Conservation (phyloP, 2,888 invertebrate genomes). For the Drosophila limbata region DNA sequence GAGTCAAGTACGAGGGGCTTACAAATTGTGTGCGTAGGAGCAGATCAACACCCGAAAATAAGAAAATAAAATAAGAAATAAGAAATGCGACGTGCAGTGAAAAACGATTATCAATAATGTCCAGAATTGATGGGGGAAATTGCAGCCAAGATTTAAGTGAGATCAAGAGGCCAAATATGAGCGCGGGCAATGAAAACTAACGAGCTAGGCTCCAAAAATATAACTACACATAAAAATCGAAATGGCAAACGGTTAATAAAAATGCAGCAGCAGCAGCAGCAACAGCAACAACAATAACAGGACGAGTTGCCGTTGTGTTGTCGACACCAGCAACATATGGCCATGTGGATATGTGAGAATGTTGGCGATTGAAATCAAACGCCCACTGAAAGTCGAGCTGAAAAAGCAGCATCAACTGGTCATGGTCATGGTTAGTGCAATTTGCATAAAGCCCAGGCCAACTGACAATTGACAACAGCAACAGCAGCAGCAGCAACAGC, state of each 20-base stretch:
- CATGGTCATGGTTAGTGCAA: slow-evolving; percentile 60
- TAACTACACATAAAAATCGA: slow-evolving; percentile 80
- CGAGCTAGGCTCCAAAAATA: slow-evolving; percentile 71
- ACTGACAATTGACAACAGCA: slow-evolving; percentile 77
- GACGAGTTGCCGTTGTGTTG: slow-evolving; percentile 60
- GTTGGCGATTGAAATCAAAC: slow-evolving; percentile 82
- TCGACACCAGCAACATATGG: slow-evolving; percentile 62
- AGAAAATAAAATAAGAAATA: slow-evolving; percentile 14
- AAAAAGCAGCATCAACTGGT: slow-evolving; percentile 28
- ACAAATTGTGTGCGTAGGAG: slow-evolving; percentile 63
- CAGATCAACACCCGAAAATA: slow-evolving; percentile 61
- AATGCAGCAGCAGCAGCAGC: slow-evolving; percentile 10
- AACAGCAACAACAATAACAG: slow-evolving; percentile 15
- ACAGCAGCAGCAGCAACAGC: slow-evolving; percentile 47
- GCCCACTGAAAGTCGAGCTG: slow-evolving; percentile 76
- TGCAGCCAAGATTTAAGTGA: slow-evolving; percentile 13
- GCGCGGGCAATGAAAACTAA: slow-evolving; percentile 71
- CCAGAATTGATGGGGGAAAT: slow-evolving; percentile 20
- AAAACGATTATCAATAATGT: slow-evolving; percentile 74
- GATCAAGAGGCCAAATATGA: slow-evolving; percentile 81
- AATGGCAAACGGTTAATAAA: slow-evolving; percentile 80
- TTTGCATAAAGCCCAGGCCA: slow-evolving; percentile 73
- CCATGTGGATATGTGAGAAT: slow-evolving; percentile 73
- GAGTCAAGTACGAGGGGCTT: slow-evolving; percentile 10
- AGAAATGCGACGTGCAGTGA: slow-evolving; percentile 64